phyloP scores from a whole-genome alignment of 2,888 invertebrate genomes.

The Sarcophaga rosellei region DNA sequence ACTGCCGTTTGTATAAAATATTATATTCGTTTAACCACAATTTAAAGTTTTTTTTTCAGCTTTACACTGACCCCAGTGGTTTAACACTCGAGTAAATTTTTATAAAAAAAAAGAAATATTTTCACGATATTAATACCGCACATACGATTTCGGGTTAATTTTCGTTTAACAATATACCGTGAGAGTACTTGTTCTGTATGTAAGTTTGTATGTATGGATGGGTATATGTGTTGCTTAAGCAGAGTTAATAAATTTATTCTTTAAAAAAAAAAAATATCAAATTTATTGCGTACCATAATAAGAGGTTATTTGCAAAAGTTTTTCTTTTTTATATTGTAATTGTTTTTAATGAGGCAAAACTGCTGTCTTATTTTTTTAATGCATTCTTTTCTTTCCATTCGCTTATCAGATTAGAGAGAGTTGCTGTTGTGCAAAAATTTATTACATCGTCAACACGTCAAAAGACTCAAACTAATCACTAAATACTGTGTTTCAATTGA shows the following conservation, averaged over 20 bases:
- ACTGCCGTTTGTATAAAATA: too few species aligned
- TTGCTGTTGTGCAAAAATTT: conserved; percentile 37
- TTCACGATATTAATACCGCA: conserved; percentile 35
- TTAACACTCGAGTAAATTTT: conserved; percentile 53
- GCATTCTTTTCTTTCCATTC: not conserved
- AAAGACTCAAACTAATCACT: conserved; percentile 64
- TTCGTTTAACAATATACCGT: not conserved
- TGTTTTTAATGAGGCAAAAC: too few species aligned
- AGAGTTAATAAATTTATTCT: too few species aligned
- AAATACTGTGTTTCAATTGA: conserved; percentile 64
- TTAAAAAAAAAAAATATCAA: too few species aligned
- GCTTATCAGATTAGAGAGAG: not conserved
- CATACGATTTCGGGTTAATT: conserved; percentile 35
- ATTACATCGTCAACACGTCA: conserved; percentile 60
- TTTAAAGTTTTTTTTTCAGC: conserved; percentile 34
- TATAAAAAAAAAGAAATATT: conserved; percentile 23
- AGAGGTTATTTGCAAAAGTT: too few species aligned
- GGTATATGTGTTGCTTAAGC: too few species aligned
- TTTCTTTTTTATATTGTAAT: too few species aligned
- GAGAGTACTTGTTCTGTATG: conserved; percentile 1
- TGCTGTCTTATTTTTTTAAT: too few species aligned
- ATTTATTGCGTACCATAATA: too few species aligned
- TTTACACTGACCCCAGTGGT: conserved; percentile 44
- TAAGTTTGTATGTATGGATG: not conserved
- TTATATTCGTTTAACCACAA: conserved; percentile 21